Percentiles rank a stretch among this genome's conserved stretches.
Evolutionary conservation across 2,888 invertebrate genomes (phyloP).

Genomic region (Corythucha ciliata): DNA sequence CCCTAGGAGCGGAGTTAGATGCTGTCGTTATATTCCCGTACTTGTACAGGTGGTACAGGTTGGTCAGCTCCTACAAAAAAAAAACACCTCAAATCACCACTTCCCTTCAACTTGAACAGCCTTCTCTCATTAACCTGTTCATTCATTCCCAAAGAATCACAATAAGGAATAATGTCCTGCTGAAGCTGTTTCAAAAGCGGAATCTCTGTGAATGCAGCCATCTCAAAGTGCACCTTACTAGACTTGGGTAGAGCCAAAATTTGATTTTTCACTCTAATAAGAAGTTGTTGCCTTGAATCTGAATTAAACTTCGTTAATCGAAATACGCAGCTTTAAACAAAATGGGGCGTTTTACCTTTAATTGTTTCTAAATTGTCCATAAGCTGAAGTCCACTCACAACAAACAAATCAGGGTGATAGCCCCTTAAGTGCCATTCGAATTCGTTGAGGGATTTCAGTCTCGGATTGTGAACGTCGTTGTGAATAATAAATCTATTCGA

Average conservation of each 20-base stretch:
- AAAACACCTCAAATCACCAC: neutral
- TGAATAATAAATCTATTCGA: constrained; percentile 74
- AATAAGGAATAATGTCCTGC: constrained; percentile 58
- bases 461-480: constrained; percentile 70
- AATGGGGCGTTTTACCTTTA: constrained; percentile 42
- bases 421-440: constrained; percentile 52
- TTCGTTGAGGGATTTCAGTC: constrained; percentile 59
- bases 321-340: neutral
- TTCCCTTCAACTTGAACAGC: no score
- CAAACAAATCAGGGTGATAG: constrained; percentile 62
- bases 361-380: constrained; percentile 74
- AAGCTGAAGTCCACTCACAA: constrained; percentile 77
- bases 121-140: constrained; percentile 62
- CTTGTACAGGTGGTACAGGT: constrained; percentile 59
- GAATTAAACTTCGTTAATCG: neutral
- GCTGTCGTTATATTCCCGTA: constrained; percentile 62
- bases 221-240: constrained; percentile 70
- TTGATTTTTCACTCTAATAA: constrained; percentile 57
- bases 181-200: constrained; percentile 56
- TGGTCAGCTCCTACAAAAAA: constrained; percentile 54
- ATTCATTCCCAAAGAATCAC: constrained; percentile 80
- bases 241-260: constrained; percentile 50
- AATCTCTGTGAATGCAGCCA: constrained; percentile 74
- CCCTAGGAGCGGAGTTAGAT: constrained; percentile 67
- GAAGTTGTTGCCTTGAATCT: constrained; percentile 49